Evolutionary conservation across 2,888 invertebrate species (phyloP).

Genomic region (Hypena proboscidalis): DNA sequence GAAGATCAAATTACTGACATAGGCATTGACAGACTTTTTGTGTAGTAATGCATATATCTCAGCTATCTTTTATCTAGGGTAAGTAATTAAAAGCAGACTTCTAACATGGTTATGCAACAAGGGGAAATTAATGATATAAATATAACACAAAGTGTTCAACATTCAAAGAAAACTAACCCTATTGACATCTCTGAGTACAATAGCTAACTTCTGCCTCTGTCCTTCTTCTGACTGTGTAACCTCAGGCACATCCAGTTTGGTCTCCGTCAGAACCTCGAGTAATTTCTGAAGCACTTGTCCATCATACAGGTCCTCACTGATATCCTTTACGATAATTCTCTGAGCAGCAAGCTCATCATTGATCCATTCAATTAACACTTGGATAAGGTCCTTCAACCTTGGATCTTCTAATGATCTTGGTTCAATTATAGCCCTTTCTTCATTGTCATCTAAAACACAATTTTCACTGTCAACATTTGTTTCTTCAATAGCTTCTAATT

Average conservation of each 20-base stretch:
- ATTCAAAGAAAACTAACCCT: constrained; percentile 80
- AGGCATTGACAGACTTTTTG: too few relatives aligned
- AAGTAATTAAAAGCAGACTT: too few relatives aligned
- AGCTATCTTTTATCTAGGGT: too few relatives aligned
- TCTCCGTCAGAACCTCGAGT: constrained; percentile 93
- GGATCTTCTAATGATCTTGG: constrained; percentile 94
- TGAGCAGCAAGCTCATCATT: constrained; percentile 98
- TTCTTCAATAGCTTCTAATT: too few relatives aligned
- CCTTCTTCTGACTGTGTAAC: constrained; percentile 99
- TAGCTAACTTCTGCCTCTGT: constrained; percentile 96
- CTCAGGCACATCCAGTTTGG: constrained; percentile 97
- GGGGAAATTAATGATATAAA: neutral
- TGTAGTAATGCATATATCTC: too few relatives aligned
- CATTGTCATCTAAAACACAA: constrained; percentile 93
- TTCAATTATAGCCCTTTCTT: constrained; percentile 98
- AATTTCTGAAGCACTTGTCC: constrained; percentile 93
- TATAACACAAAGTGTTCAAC: neutral
- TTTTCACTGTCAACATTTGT: too few relatives aligned
- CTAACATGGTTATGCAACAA: too few relatives aligned
- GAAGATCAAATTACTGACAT: too few relatives aligned
- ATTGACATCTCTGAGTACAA: constrained; percentile 95
- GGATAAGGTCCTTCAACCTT: constrained; percentile 92
- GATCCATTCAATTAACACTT: constrained; percentile 98
- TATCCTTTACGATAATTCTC: constrained; percentile 97
- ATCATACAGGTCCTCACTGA: constrained; percentile 98